Evolutionary conservation across 2,888 invertebrate species (phyloP).

Genomic region (Mamestra brassicae): DNA sequence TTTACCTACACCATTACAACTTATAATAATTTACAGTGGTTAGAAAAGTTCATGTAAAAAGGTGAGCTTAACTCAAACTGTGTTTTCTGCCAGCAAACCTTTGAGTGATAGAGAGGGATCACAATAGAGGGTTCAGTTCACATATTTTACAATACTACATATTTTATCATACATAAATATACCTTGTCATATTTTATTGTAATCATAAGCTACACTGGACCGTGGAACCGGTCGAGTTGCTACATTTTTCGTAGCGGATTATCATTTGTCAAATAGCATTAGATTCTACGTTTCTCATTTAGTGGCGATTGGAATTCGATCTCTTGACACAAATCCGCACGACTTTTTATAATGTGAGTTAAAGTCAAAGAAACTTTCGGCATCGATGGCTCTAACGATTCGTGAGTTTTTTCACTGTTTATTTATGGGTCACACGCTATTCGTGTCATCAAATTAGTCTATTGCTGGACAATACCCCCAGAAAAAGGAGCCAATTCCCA

Average conservation of each 20-base stretch:
- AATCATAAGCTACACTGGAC: not conserved
- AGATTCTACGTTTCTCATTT: not conserved
- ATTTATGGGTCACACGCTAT: slow-evolving; percentile 34
- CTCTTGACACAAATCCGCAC: not conserved
- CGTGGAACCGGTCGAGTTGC: not conserved
- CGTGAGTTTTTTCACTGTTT: not conserved
- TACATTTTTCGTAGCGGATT: slow-evolving; percentile 17
- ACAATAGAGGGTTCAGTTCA: too few species aligned
- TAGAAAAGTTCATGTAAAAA: too few species aligned
- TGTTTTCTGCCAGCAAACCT: too few species aligned
- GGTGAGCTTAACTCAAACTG: too few species aligned
- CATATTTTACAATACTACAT: too few species aligned
- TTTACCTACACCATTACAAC: too few species aligned
- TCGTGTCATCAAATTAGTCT: slow-evolving; percentile 23
- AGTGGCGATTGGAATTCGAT: slow-evolving; percentile 19
- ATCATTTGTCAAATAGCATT: slow-evolving; percentile 28
- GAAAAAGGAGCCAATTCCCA: not conserved
- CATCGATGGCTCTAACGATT: not conserved
- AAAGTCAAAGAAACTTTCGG: not conserved
- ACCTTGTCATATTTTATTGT: not conserved
- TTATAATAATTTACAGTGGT: too few species aligned
- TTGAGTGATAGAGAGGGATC: too few species aligned
- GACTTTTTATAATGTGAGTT: not conserved
- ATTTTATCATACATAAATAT: too few species aligned
- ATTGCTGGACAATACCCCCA: slow-evolving; percentile 27